Evolutionary conservation across 2,797 vertebrate species (phyloP).

Genomic region (Darevskia nairensis): DNA sequence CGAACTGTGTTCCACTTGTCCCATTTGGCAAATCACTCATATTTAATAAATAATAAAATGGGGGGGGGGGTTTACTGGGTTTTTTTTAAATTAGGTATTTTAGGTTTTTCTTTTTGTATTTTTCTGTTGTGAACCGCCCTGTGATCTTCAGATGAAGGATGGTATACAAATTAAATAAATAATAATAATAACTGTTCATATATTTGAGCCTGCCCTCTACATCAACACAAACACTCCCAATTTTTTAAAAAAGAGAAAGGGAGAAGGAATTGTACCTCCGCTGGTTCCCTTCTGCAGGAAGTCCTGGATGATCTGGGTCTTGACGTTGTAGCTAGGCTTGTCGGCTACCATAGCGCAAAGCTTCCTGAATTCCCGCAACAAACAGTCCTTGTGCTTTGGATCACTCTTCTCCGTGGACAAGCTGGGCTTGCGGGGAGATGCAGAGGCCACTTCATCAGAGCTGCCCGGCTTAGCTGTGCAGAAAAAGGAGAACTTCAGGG

Average conservation of each 20-base stretch:
- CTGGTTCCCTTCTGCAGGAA: constrained; percentile 90
- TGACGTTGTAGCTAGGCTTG: constrained; percentile 92
- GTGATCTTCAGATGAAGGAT: too few species aligned
- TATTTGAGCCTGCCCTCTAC: neutral
- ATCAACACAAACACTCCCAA: accelerated
- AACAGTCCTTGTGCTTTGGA: constrained; percentile 92
- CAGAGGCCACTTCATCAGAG: constrained; percentile 52
- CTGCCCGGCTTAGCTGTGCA: constrained; percentile 77
- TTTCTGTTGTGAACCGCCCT: too few species aligned
- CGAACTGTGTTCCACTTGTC: too few species aligned
- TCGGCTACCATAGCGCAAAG: constrained; percentile 93
- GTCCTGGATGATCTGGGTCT: constrained; percentile 95
- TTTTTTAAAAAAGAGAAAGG: neutral
- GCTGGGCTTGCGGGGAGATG: constrained; percentile 60
- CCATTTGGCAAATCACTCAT: too few species aligned
- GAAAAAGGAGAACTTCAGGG: neutral
- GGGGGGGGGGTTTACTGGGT: too few species aligned
- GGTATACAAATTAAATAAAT: too few species aligned
- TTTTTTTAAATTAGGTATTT: too few species aligned
- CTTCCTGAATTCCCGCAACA: constrained; percentile 94
- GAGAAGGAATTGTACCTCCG: constrained; percentile 83
- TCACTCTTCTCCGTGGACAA: constrained; percentile 87
- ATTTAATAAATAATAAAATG: too few species aligned
- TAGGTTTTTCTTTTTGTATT: too few species aligned
- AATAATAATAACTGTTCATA: too few species aligned